Conservation (phyloP, 2,113 vertebrate species). For the Puffinus mauretanicus region DNA sequence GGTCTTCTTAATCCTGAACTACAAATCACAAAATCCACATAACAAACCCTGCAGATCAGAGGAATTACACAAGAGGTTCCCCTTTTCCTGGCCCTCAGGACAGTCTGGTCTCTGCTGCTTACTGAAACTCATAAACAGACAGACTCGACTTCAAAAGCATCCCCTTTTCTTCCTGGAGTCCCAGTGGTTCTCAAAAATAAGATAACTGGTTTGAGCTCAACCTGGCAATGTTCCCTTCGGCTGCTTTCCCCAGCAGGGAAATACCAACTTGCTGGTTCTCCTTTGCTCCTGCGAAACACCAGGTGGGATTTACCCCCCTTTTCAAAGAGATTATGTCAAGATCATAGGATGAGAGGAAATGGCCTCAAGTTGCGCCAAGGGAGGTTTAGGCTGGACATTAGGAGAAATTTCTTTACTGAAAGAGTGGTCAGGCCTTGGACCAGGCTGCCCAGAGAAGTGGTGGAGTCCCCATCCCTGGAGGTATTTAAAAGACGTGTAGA, state of each 20-base stretch:
- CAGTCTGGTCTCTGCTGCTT: neutral
- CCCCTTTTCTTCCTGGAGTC: neutral
- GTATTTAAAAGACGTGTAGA: no score
- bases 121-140: constrained; percentile 2
- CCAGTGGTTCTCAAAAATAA: neutral
- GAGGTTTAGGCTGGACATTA: no score
- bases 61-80: constrained; percentile 14
- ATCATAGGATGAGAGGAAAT: neutral
- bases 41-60: constrained; percentile 34
- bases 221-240: neutral
- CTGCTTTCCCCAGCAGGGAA: neutral
- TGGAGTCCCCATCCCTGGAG: no score
- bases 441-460: no score
- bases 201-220: neutral
- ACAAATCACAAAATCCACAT: constrained; percentile 28
- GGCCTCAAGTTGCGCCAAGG: no score
- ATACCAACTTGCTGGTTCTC: neutral
- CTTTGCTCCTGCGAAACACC: neutral
- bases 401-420: no score
- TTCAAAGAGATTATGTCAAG: neutral
- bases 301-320: neutral
- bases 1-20: constrained; percentile 33
- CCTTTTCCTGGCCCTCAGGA: neutral
- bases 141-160: constrained; percentile 17
- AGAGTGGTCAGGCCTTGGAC: no score